Evolutionary conservation across 2,113 vertebrate genomes (phyloP), one percentile per base, ranked within the genome.

Genomic region (Daboia siamensis): DNA sequence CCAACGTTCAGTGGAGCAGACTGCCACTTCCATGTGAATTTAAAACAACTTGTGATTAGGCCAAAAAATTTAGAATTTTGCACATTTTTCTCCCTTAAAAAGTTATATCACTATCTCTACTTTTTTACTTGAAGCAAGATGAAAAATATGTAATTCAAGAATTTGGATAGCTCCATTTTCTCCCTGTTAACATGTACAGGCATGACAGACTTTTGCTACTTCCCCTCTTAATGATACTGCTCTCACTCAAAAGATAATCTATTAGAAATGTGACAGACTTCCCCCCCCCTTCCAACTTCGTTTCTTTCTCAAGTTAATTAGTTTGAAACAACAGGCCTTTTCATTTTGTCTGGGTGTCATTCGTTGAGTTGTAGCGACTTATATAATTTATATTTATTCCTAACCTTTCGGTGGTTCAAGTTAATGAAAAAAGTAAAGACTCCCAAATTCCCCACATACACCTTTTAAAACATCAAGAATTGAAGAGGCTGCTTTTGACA

Each of bases 391-490:
- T 92, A 15, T 0, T 0, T 20, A 11, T 46, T 86, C 90, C 33
- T 93, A 6, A 29, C 89, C n/a, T 44, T 86, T 86, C 1, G 0
- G 39, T 92, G 61, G 80, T 0, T 90, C 11, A 91, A 64, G 56
- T 59, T 90, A 88, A 92, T 23, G 56, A 87, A 94, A 21, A 52
- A 91, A 3, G 39, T 89, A 56, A 56, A 91, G 90, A 93, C 3
- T 3, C 5, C 29, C 21, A 84, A 51, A 21, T 3, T 2, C 4
- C 24, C 80, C 24, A 29, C 48, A 17, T n/a, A 55, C 15, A 48
- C 69, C n/a, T 87, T 93, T 94, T 52, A 89, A 95, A 87, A 5
- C 0, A 64, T 9, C 15, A 93, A 61, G 1, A 90, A 92, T 91
- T 44, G 0, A 64, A 64, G 15, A 55, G 59, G 33, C 54, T 55